Percentiles rank a stretch among this genome's conserved stretches.
phyloP scores from a whole-genome alignment of 30 jellyfish, hydroid and myxozoan genomes.

The Calvadosia cruxmelitensis region DNA sequence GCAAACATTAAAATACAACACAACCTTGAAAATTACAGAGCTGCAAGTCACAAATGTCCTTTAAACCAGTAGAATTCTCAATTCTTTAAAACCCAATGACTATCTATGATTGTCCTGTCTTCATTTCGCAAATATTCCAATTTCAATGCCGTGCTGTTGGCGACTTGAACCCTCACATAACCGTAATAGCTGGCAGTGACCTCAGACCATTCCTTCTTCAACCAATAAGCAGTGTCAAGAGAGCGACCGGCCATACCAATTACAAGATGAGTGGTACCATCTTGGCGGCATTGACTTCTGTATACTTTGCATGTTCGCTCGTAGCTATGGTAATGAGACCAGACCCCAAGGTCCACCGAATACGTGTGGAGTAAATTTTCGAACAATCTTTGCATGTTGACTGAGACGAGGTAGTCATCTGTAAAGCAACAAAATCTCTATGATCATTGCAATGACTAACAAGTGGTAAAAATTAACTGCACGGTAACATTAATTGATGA shows the following conservation, averaged over 20 bases:
- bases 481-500: no score
- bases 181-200: constrained; percentile 53
- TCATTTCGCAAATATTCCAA: constrained; percentile 63
- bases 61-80: no score
- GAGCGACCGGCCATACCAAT: constrained; percentile 74
- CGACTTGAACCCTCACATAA: constrained; percentile 60
- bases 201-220: constrained; percentile 43
- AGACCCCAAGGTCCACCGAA: constrained; percentile 57
- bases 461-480: no score
- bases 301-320: constrained; percentile 80
- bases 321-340: constrained; percentile 78
- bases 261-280: constrained; percentile 60
- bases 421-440: neutral
- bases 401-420: constrained; percentile 62
- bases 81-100: constrained; percentile 44
- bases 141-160: constrained; percentile 41
- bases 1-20: no score
- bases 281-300: constrained; percentile 51
- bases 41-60: no score
- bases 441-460: no score
- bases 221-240: constrained; percentile 39
- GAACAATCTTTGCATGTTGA: constrained; percentile 67
- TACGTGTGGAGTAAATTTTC: constrained; percentile 55
- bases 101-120: constrained; percentile 29
- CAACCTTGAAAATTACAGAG: no score